A percentile compares a stretch with the other conserved stretches of the same genome.
phyloP scores from a whole-genome alignment of 2,888 invertebrate species.

The Lamellibrachia satsuma region DNA sequence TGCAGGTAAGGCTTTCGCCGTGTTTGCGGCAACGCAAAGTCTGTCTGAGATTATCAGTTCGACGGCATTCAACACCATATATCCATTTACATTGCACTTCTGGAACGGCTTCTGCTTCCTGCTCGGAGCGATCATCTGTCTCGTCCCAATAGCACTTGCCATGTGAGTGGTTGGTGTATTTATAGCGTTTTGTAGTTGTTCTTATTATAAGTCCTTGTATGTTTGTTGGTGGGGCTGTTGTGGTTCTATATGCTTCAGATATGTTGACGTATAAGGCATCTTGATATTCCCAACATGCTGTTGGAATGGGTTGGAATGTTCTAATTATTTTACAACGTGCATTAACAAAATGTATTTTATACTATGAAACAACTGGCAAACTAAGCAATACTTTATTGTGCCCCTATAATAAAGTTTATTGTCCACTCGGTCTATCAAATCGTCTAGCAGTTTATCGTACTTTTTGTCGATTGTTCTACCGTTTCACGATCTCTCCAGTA shows the following conservation, averaged over 20 bases:
- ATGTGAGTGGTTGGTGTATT: not conserved
- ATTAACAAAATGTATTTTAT: not conserved
- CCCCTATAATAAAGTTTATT: not conserved
- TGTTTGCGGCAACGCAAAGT: not conserved
- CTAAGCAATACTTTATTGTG: not conserved
- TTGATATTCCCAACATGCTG: not conserved
- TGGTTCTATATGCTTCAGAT: not conserved
- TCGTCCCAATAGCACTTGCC: not conserved
- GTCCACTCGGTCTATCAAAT: too few relatives aligned
- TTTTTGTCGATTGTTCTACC: too few relatives aligned
- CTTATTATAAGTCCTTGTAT: not conserved
- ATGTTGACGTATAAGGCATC: not conserved
- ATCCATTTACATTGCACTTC: not conserved
- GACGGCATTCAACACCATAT: not conserved
- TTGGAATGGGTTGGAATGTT: not conserved
- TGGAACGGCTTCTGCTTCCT: constrained; percentile 2
- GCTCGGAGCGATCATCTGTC: not conserved
- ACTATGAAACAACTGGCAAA: not conserved
- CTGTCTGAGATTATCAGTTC: not conserved
- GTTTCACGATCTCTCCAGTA: too few relatives aligned
- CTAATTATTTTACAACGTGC: not conserved
- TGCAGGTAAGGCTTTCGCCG: not conserved
- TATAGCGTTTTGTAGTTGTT: not conserved
- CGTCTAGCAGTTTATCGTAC: too few relatives aligned
- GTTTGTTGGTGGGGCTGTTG: not conserved